These are phyloP conservation scores for Halisarca cf. caerulea DNA, from an alignment of 37 sponge, comb jelly and placozoan genomes.

Conservation along the genomic window DNA sequence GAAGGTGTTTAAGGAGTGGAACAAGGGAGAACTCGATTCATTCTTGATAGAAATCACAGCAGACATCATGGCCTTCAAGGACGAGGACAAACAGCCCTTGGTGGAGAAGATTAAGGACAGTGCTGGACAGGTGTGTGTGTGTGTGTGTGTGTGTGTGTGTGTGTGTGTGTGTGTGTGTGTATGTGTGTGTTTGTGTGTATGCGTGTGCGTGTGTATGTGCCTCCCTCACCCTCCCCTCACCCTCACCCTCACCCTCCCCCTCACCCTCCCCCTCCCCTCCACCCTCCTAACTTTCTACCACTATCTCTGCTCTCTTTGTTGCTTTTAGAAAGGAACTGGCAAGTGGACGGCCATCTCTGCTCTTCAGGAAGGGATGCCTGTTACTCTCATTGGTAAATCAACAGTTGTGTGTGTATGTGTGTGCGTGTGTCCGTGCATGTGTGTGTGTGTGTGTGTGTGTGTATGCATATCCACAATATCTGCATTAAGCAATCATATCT, in stretches of 20 bases:
- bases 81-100: conserved; percentile 83
- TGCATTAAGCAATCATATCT: background rate
- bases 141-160: background rate
- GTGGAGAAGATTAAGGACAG: conserved; percentile 94
- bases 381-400: conserved; percentile 91
- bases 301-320: background rate
- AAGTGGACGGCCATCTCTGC: conserved; percentile 99
- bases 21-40: conserved; percentile 96
- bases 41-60: conserved; percentile 96
- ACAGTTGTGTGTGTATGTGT: too few relatives aligned
- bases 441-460: too few relatives aligned
- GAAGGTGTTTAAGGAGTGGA: conserved; percentile 89
- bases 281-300: background rate
- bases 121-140: conserved; percentile 79
- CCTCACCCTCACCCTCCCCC: too few relatives aligned
- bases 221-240: too few relatives aligned
- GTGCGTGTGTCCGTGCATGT: too few relatives aligned
- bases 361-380: conserved; percentile 93
- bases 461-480: background rate
- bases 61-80: conserved; percentile 89
- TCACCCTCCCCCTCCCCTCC: too few relatives aligned
- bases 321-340: conserved; percentile 88
- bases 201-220: background rate
- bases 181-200: background rate
- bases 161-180: background rate